Evolutionary conservation across 2,113 vertebrate species (phyloP).

Genomic region (Vidua macroura): DNA sequence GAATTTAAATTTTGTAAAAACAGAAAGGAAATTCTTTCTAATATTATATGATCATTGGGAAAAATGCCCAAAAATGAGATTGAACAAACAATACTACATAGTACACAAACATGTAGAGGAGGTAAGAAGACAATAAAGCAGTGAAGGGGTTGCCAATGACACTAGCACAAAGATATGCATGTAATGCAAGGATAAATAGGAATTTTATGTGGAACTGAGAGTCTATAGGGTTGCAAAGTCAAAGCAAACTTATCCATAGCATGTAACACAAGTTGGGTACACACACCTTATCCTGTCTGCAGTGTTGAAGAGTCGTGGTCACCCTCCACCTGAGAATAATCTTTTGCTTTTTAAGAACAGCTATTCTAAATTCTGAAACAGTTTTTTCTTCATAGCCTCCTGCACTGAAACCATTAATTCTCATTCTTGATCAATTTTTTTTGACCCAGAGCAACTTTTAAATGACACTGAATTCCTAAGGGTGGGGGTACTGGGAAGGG

Average conservation of each 20-base stretch:
- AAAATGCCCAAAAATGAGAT: not conserved
- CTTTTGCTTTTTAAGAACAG: not conserved
- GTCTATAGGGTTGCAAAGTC: not conserved
- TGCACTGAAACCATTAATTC: not conserved
- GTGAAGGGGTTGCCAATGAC: not conserved
- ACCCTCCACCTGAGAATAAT: not conserved
- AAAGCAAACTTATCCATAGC: not conserved
- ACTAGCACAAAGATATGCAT: not conserved
- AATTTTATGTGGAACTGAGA: not conserved
- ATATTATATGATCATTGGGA: not conserved
- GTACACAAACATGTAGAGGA: not conserved
- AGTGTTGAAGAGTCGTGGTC: not conserved
- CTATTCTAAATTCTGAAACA: not conserved
- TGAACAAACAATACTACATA: not conserved
- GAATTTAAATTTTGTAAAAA: not conserved
- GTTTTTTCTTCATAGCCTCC: not conserved
- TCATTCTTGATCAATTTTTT: not conserved
- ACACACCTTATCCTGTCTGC: not conserved
- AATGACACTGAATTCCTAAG: constrained; percentile 15
- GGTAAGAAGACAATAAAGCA: not conserved
- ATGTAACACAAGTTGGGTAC: not conserved
- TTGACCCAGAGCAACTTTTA: constrained; percentile 3
- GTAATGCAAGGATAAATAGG: not conserved
- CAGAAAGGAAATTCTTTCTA: not conserved
- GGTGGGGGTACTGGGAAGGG: not conserved